Evolutionary conservation across 1,140 invertebrate genomes (phyloP), one percentile per base, ranked within the genome.

Genomic region (Venustaconcha ellipsiformis): DNA sequence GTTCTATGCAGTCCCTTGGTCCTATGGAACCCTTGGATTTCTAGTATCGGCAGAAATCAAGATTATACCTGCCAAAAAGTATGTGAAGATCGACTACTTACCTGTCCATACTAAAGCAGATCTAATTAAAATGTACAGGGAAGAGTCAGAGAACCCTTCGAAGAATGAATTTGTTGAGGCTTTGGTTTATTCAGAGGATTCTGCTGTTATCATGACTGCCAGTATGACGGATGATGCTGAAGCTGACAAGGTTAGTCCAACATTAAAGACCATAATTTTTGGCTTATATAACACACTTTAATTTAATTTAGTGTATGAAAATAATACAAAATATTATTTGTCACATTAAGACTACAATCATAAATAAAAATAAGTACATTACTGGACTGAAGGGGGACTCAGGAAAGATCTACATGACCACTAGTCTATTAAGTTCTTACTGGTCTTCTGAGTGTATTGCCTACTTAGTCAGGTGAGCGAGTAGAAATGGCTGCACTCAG

Each of bases 1-100:
- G 14, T 96, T 94, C 87, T 94, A 95, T 87, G 91, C 94, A 6
- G 91, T 96, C 8, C 95, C 95, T 0, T 96, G 95, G 95, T 95
- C 95, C 0, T 94, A 96, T 88, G 95, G 95, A 14, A 96, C 95
- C 11, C 89, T 96, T 14, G 95, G 95, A n/a, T 95, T 96, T 84
- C 88, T 96, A 12, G 94, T 95, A 0, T 93, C 94, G 2, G 95
- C 93, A 2, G 93, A 94, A 82, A 93, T 96, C 26, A 91, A 92
- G 86, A 93, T 96, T 62, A 92, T 96, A 72, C 95, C 95, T 14
- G 93, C 94, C 18, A 90, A 92, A 73, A 91, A 90, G 81, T 93
- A 88, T 83, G 86, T 92, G 2, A 80, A 84, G 79, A 84, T 96
- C 18, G 91, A 94, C 60, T 96, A 96, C 88, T 88, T 92, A 15